Percentiles rank a stretch among this genome's conserved stretches.
These are phyloP conservation scores for Griposia aprilina DNA, from an alignment of 2,888 invertebrate species.

Conservation along the genomic window DNA sequence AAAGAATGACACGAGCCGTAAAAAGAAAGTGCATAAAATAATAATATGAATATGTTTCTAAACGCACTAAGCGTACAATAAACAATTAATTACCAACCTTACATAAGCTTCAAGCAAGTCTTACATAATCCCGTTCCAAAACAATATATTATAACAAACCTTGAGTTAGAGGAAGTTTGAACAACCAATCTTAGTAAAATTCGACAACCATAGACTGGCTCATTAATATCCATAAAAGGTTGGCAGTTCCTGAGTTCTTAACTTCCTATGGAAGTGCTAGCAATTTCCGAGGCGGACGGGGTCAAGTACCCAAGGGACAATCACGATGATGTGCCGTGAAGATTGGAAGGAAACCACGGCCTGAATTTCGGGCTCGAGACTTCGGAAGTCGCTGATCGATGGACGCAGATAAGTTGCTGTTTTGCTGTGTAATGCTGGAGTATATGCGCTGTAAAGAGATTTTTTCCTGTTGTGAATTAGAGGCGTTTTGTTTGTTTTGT, in stretches of 20 bases:
- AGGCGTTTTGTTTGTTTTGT: conserved; percentile 8
- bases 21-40: conserved; percentile 56
- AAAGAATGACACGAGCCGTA: conserved; percentile 24
- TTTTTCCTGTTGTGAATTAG: not conserved
- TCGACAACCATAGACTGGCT: conserved; percentile 37
- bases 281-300: conserved; percentile 79
- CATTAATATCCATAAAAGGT: conserved; percentile 69
- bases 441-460: conserved; percentile 9
- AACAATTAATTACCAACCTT: conserved; percentile 44
- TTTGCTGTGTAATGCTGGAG: conserved; percentile 37
- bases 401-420: conserved; percentile 42
- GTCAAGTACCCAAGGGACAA: conserved; percentile 74
- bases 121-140: conserved; percentile 36
- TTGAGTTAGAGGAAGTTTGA: conserved; percentile 48
- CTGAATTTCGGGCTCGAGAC: conserved; percentile 65
- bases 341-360: conserved; percentile 77
- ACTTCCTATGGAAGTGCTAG: conserved; percentile 73
- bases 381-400: conserved; percentile 52
- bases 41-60: conserved; percentile 32
- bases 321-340: conserved; percentile 74
- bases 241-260: conserved; percentile 64
- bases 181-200: conserved; percentile 32
- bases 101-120: conserved; percentile 43
- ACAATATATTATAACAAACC: conserved; percentile 50
- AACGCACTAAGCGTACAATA: conserved; percentile 18